These are phyloP conservation scores for Pelochelys cantorii DNA, from an alignment of 2,797 vertebrate genomes.

Conservation along the genomic window DNA sequence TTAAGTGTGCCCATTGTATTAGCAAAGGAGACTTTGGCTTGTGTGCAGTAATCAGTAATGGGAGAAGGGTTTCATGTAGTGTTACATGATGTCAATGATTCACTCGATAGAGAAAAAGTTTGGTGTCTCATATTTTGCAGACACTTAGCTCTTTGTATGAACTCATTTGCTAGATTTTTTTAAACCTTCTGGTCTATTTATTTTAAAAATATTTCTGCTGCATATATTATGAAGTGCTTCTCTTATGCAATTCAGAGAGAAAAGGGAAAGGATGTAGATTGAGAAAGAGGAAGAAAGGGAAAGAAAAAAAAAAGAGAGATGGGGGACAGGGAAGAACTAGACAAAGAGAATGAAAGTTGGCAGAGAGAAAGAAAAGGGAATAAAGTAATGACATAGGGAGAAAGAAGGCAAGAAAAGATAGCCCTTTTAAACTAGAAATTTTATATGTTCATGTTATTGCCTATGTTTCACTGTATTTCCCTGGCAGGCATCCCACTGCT, in stretches of 20 bases:
- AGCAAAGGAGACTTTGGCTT: background rate
- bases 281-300: background rate
- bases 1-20: background rate
- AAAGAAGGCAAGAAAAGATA: background rate
- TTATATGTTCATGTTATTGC: slow-evolving; percentile 34
- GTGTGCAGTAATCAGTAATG: background rate
- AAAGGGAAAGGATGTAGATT: fast-evolving
- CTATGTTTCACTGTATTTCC: slow-evolving; percentile 1
- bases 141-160: background rate
- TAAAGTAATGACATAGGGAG: background rate
- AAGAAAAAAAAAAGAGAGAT: background rate
- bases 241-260: fast-evolving
- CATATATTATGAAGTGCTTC: background rate
- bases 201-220: background rate
- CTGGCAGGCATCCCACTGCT: slow-evolving; percentile 56
- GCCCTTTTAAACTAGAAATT: slow-evolving; percentile 7
- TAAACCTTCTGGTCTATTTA: background rate
- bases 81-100: background rate
- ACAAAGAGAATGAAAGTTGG: fast-evolving
- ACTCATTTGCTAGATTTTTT: background rate
- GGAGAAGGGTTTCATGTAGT: background rate
- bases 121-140: background rate
- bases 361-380: background rate
- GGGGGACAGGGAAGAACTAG: fast-evolving
- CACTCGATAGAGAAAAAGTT: background rate